Conservation (phyloP, 1,140 invertebrate genomes). For the Aradophagus sp. region DNA sequence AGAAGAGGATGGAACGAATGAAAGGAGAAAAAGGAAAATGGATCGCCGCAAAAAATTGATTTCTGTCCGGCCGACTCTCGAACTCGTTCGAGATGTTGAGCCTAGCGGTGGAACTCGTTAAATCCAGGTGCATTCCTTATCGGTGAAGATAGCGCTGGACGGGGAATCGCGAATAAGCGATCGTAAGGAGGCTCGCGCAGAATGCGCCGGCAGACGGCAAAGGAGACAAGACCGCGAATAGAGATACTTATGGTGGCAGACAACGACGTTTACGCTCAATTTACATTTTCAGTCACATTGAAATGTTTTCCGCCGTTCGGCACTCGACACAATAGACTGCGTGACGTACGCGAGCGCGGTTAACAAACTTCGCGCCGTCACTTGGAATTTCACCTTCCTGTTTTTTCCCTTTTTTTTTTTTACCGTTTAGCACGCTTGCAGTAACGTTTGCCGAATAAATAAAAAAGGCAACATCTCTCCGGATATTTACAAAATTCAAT, state of each 20-base stretch:
- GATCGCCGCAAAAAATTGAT: too few species aligned
- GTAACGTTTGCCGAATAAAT: too few species aligned
- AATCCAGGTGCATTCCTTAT: slow-evolving; percentile 31
- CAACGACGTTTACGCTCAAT: slow-evolving; percentile 46
- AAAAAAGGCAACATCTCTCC: too few species aligned
- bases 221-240: slow-evolving; percentile 30
- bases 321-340: slow-evolving; percentile 11
- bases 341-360: not conserved
- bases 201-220: slow-evolving; percentile 15
- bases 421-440: too few species aligned
- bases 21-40: too few species aligned
- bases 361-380: too few species aligned
- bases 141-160: slow-evolving; percentile 7
- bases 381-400: too few species aligned
- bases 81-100: too few species aligned
- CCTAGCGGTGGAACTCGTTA: slow-evolving; percentile 8
- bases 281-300: slow-evolving; percentile 54
- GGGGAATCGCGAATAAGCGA: slow-evolving; percentile 32
- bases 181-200: slow-evolving; percentile 7
- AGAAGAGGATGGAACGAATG: too few species aligned
- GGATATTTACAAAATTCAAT: too few species aligned
- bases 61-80: too few species aligned
- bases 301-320: slow-evolving; percentile 12
- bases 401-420: too few species aligned
- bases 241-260: slow-evolving; percentile 56